These are phyloP conservation scores for Bubo blakistoni DNA, from an alignment of 2,113 vertebrate species.

Conservation along the genomic window DNA sequence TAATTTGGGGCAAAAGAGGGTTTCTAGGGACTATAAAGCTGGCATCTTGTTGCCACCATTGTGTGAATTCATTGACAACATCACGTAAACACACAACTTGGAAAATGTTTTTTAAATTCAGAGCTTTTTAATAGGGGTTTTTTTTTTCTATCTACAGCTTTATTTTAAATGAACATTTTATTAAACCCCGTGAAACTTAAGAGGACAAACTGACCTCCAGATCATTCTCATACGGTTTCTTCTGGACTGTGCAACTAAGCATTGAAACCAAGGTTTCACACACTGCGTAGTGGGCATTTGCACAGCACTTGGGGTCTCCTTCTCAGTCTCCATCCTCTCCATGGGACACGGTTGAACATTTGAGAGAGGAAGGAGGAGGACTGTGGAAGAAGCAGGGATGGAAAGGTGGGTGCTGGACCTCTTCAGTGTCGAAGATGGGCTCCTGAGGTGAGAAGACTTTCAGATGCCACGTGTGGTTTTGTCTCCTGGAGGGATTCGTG, in stretches of 20 bases:
- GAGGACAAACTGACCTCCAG: neutral
- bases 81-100: neutral
- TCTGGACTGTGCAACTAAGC: neutral
- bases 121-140: neutral
- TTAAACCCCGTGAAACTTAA: neutral
- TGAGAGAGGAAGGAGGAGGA: neutral
- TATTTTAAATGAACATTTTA: neutral
- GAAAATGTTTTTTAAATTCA: neutral
- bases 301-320: neutral
- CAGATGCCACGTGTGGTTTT: neutral
- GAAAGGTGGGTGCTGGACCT: neutral
- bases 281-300: rapidly evolving
- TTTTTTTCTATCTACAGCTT: neutral
- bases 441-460: neutral
- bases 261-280: neutral
- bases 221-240: neutral
- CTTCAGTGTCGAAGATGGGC: neutral
- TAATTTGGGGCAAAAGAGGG: neutral
- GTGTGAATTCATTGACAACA: neutral
- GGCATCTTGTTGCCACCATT: neutral
- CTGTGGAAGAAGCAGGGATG: neutral
- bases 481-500: neutral
- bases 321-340: neutral
- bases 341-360: neutral
- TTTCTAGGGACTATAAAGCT: neutral